Percentiles rank a stretch among this genome's conserved stretches.
These are phyloP conservation scores for Athalia circularis DNA, from an alignment of 2,888 invertebrate species.

Conservation along the genomic window DNA sequence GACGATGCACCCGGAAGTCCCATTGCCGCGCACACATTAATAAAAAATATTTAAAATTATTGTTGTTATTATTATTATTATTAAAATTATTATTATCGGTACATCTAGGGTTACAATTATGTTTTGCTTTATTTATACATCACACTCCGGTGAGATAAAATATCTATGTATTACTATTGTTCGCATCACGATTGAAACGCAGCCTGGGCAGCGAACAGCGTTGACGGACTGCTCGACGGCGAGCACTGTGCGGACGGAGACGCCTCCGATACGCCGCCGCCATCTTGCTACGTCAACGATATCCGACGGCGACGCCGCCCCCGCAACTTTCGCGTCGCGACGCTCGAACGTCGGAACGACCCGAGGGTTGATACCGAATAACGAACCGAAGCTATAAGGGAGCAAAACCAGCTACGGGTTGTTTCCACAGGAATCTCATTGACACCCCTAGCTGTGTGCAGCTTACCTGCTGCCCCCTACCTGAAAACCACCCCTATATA, in stretches of 20 bases:
- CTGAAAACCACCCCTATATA: too few relatives aligned
- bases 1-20: constrained; percentile 8
- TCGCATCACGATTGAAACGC: background rate
- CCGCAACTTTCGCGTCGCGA: constrained; percentile 49
- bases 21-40: constrained; percentile 4
- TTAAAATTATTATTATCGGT: background rate
- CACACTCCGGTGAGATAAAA: too few relatives aligned
- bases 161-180: too few relatives aligned
- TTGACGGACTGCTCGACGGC: constrained; percentile 70
- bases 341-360: constrained; percentile 41
- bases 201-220: constrained; percentile 54
- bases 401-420: constrained; percentile 21
- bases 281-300: constrained; percentile 69
- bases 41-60: background rate
- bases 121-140: too few relatives aligned
- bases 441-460: background rate
- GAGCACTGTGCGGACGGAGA: constrained; percentile 71
- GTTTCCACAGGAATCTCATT: constrained; percentile 21
- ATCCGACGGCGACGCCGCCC: constrained; percentile 66
- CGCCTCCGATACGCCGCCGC: constrained; percentile 73
- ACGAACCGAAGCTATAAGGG: background rate
- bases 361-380: constrained; percentile 36
- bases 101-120: background rate
- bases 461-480: too few relatives aligned
- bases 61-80: background rate